These are phyloP conservation scores for Peromyscus leucopus DNA, from an alignment of 2,113 vertebrate genomes.

Conservation along the genomic window DNA sequence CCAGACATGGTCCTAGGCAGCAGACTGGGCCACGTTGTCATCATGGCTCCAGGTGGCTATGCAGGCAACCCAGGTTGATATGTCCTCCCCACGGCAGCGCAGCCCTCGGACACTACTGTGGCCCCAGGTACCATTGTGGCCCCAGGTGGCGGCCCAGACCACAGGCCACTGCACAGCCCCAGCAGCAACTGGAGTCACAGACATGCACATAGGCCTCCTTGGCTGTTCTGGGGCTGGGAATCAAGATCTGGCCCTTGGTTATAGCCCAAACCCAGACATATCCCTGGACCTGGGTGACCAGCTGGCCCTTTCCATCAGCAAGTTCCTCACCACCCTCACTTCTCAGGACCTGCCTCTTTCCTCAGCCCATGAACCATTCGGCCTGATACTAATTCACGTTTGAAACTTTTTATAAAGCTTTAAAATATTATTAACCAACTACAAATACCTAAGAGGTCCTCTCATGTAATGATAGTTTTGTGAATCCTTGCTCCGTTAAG, in stretches of 20 bases:
- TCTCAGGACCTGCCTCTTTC: not conserved
- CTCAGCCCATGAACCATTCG: not conserved
- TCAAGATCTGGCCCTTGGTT: not conserved
- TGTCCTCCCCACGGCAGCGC: not conserved
- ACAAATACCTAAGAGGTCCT: not conserved
- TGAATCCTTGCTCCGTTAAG: not conserved
- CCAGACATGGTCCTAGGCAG: not conserved
- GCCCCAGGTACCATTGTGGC: not conserved
- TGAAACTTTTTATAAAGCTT: not conserved
- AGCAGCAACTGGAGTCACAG: not conserved
- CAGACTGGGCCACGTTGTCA: not conserved
- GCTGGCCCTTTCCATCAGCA: not conserved
- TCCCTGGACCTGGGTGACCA: not conserved
- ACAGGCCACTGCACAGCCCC: not conserved
- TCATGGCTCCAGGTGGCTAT: not conserved
- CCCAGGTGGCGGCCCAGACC: not conserved
- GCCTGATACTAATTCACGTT: not conserved
- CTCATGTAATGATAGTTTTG: not conserved
- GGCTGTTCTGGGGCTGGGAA: not conserved
- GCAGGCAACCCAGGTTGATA: not conserved
- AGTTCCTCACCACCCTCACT: not conserved
- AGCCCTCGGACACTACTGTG: not conserved
- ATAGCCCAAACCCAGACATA: not conserved
- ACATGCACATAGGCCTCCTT: not conserved
- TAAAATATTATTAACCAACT: not conserved